These are phyloP conservation scores for Microhierax caerulescens DNA, from an alignment of 2,797 vertebrate genomes.

Conservation along the genomic window DNA sequence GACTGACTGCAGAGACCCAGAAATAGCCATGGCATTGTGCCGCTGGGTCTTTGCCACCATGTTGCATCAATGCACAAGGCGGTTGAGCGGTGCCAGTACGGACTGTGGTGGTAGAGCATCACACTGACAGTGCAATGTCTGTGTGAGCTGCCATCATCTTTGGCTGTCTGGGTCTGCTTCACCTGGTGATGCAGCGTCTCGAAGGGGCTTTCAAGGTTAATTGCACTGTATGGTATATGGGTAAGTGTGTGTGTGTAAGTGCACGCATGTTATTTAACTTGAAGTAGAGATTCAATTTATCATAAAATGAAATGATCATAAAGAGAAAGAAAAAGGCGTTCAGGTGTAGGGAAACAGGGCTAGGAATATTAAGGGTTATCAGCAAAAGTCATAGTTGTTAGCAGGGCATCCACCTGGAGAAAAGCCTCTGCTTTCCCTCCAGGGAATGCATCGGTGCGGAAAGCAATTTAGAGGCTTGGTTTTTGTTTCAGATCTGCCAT, in stretches of 20 bases:
- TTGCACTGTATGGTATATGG: too few relatives aligned
- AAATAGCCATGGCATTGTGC: constrained; percentile 13
- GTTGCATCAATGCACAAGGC: neutral
- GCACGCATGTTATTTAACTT: fast-evolving
- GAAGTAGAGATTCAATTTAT: neutral
- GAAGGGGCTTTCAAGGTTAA: neutral
- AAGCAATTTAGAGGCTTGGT: neutral
- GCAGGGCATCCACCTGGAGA: neutral
- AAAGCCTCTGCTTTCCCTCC: neutral
- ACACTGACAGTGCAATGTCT: fast-evolving
- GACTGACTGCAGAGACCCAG: neutral
- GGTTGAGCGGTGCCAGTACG: fast-evolving
- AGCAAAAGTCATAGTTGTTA: neutral
- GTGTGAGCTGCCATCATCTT: fast-evolving
- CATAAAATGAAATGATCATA: neutral
- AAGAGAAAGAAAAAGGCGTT: neutral
- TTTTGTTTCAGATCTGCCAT: neutral
- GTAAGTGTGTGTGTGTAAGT: neutral
- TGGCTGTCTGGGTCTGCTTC: neutral
- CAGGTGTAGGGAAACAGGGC: neutral
- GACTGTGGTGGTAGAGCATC: neutral
- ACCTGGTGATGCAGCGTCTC: neutral
- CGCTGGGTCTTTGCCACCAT: neutral
- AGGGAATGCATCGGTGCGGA: neutral
- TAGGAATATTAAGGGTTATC: neutral